Evolutionary conservation across 2,113 vertebrate species (phyloP).

Genomic region (Electrona antarctica): DNA sequence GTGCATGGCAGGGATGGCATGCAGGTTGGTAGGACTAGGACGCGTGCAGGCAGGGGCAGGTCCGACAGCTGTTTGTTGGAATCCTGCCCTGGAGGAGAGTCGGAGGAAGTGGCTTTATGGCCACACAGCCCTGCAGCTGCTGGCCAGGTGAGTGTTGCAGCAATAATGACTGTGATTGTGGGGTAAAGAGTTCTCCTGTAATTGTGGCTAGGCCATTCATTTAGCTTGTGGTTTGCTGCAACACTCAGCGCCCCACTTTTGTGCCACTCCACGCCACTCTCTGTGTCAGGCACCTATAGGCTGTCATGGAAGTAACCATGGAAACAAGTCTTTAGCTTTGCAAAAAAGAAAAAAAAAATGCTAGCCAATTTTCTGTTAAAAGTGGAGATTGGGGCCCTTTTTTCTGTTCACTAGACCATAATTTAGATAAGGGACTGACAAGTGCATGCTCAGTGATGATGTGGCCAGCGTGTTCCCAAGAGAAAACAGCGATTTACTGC

Average conservation of each 20-base stretch:
- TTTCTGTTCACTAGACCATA: slow-evolving; percentile 40
- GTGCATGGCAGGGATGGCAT: slow-evolving; percentile 44
- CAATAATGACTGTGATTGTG: slow-evolving; percentile 72
- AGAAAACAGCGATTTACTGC: slow-evolving; percentile 22
- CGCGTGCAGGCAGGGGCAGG: slow-evolving; percentile 3
- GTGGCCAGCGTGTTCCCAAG: slow-evolving; percentile 26
- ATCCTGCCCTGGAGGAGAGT: slow-evolving; percentile 64
- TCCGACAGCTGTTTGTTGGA: slow-evolving; percentile 74
- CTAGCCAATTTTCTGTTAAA: slow-evolving; percentile 59
- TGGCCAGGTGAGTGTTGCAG: slow-evolving; percentile 73
- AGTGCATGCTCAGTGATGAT: slow-evolving; percentile 37
- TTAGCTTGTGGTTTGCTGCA: slow-evolving; percentile 44
- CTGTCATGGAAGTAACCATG: slow-evolving; percentile 66
- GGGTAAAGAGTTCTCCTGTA: slow-evolving; percentile 66
- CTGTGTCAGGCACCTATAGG: slow-evolving; percentile 45
- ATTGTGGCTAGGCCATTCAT: slow-evolving; percentile 62
- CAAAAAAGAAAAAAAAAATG: slow-evolving; percentile 38
- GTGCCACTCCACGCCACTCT: slow-evolving; percentile 60
- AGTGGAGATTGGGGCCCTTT: slow-evolving; percentile 53
- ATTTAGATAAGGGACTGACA: slow-evolving; percentile 47
- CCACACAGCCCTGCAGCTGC: slow-evolving; percentile 62
- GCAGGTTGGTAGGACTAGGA: background rate
- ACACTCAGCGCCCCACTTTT: slow-evolving; percentile 57
- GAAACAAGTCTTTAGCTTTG: slow-evolving; percentile 68
- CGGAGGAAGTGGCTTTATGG: slow-evolving; percentile 67